A percentile compares a stretch with the other conserved stretches of the same genome.
phyloP scores from a whole-genome alignment of 2,888 invertebrate genomes.

The Polymixis lichenea region DNA sequence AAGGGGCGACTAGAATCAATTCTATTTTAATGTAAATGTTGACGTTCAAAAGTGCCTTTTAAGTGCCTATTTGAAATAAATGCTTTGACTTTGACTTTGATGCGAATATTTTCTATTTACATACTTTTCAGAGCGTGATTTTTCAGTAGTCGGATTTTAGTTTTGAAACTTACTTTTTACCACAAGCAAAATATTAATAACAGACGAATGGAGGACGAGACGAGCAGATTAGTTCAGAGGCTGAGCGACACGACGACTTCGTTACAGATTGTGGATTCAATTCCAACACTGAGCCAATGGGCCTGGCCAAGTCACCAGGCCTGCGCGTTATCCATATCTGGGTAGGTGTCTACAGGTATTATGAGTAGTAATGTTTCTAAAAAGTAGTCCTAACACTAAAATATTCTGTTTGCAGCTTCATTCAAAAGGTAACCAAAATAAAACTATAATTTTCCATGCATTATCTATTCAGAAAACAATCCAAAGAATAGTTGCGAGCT shows the following conservation, averaged over 20 bases:
- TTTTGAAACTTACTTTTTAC: too few relatives aligned
- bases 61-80: too few relatives aligned
- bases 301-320: too few relatives aligned
- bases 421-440: slow-evolving; percentile 35
- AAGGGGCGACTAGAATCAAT: too few relatives aligned
- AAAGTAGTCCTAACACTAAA: background rate
- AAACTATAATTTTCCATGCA: slow-evolving; percentile 63
- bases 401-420: background rate
- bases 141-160: too few relatives aligned
- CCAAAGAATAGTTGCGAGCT: slow-evolving; percentile 59
- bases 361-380: background rate
- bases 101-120: too few relatives aligned
- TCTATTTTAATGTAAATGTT: too few relatives aligned
- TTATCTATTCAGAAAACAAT: slow-evolving; percentile 56
- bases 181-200: background rate
- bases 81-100: too few relatives aligned
- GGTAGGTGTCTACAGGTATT: background rate
- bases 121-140: too few relatives aligned
- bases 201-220: background rate
- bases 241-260: background rate
- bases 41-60: too few relatives aligned
- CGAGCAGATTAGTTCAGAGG: background rate
- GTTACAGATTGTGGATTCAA: background rate
- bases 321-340: too few relatives aligned
- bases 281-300: background rate